Evolutionary conservation across 2,113 vertebrate genomes (phyloP), one percentile per base, ranked within the genome.

Genomic region (Petaurus breviceps): DNA sequence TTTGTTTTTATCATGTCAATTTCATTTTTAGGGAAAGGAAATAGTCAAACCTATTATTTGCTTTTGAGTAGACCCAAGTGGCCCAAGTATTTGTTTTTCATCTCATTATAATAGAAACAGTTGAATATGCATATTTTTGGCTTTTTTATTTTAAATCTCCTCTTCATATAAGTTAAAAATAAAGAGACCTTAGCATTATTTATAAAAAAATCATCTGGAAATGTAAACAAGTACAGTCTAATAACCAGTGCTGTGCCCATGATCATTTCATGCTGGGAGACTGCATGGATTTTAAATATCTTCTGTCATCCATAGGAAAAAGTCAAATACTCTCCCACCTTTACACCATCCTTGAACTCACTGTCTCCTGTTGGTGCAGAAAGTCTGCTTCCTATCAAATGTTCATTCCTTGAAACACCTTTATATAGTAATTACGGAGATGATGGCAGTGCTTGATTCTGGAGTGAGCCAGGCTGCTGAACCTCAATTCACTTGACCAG

Each of bases 401-500:
- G 97, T 98, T 97, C 98, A 97, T 98, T 98, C 98, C 97, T 98
- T 98, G 98, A 99, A 99, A 98, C 98, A 98, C 97, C 98, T 98
- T 98, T 98, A 98, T 98, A 98, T 97, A 97, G 98, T 99, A 99
- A 99, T 99, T 99, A 99, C 97, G 94, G 98, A 97, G 98, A 97
- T 94, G 97, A 98, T 98, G 98, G 96, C 98, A 98, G 97, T 97
- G 97, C 98, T 98, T 98, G 95, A 97, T 97, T 97, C 96, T 97
- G 90, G 96, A 98, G 98, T 95, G 98, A 99, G 98, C 97, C 98
- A 98, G 98, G 97, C 98, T 97, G 98, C 98, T 99, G 98, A 99
- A 99, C 98, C 99, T 99, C 99, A 98, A 98, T 99, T 98, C 98
- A 98, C 98, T 99, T 99, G 98, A 99, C 98, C 98, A 98, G 96